phyloP scores from a whole-genome alignment of 37 sponge, comb jelly and placozoan genomes.

The Lycopodina hypogea region DNA sequence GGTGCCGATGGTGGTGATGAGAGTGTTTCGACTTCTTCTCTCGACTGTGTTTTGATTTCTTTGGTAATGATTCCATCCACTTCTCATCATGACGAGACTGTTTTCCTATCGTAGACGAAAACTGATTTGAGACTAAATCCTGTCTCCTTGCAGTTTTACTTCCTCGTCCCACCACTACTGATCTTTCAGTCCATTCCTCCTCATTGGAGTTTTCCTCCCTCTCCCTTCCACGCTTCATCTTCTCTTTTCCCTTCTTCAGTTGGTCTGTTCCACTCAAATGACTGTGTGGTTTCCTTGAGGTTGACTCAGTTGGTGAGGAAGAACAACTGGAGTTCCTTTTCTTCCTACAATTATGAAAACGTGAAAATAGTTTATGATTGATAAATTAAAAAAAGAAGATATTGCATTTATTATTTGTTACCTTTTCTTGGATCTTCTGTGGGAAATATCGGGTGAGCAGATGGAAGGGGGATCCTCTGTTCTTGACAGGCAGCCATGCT shows the following conservation, averaged over 20 bases:
- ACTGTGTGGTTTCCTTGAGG: background rate
- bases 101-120: too few relatives aligned
- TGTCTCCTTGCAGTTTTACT: background rate
- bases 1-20: background rate
- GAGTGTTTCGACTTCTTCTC: background rate
- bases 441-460: too few relatives aligned
- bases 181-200: conserved; percentile 24
- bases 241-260: background rate
- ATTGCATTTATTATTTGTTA: background rate
- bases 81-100: too few relatives aligned
- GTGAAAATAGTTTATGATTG: background rate
- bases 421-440: background rate
- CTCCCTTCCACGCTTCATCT: background rate
- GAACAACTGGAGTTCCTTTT: background rate
- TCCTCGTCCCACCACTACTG: background rate
- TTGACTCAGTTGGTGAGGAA: background rate
- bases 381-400: background rate
- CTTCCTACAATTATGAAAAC: conserved; percentile 1
- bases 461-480: background rate
- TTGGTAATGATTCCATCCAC: too few relatives aligned
- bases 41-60: background rate
- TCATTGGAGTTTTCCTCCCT: background rate
- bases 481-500: background rate
- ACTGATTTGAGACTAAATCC: background rate
- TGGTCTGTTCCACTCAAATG: background rate